These are phyloP conservation scores for Oncorhynchus kisutch DNA, from an alignment of 2,113 vertebrate species.

Conservation along the genomic window DNA sequence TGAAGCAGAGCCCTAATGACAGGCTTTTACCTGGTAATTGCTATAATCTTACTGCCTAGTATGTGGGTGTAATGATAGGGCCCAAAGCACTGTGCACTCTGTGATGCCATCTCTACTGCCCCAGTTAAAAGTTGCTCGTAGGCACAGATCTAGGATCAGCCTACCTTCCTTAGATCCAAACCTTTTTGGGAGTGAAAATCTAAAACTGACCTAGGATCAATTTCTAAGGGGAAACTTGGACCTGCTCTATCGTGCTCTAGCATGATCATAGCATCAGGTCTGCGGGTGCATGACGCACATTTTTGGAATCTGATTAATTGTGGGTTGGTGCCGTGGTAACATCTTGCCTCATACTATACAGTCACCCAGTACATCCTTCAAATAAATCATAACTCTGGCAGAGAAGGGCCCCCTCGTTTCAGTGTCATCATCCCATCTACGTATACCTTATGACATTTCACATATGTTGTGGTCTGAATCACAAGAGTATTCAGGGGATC, in stretches of 20 bases:
- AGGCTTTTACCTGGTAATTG: slow-evolving; percentile 53
- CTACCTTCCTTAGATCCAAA: not conserved
- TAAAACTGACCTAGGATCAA: slow-evolving; percentile 36
- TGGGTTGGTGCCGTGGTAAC: slow-evolving; percentile 41
- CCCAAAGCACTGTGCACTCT: slow-evolving; percentile 22
- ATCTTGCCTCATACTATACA: not conserved
- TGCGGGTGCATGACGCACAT: slow-evolving; percentile 43
- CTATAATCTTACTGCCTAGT: slow-evolving; percentile 50
- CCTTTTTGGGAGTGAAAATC: not conserved
- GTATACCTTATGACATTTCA: slow-evolving; percentile 22
- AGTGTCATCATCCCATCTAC: slow-evolving; percentile 3
- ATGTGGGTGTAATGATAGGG: slow-evolving; percentile 49
- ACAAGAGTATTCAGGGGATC: slow-evolving; percentile 7
- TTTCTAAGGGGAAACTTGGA: not conserved
- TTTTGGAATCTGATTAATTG: slow-evolving; percentile 70
- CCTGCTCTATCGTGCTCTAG: slow-evolving; percentile 35
- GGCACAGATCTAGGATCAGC: slow-evolving; percentile 29
- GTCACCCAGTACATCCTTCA: slow-evolving; percentile 37
- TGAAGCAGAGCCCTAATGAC: slow-evolving; percentile 45
- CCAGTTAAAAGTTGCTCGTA: not conserved
- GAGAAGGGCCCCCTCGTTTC: not conserved
- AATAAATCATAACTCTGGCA: slow-evolving; percentile 48
- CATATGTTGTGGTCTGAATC: slow-evolving; percentile 24
- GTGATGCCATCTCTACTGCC: slow-evolving; percentile 2
- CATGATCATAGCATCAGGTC: slow-evolving; percentile 32